These are phyloP conservation scores for Sclerurus mexicanus DNA, from an alignment of 2,113 vertebrate genomes.

Conservation along the genomic window DNA sequence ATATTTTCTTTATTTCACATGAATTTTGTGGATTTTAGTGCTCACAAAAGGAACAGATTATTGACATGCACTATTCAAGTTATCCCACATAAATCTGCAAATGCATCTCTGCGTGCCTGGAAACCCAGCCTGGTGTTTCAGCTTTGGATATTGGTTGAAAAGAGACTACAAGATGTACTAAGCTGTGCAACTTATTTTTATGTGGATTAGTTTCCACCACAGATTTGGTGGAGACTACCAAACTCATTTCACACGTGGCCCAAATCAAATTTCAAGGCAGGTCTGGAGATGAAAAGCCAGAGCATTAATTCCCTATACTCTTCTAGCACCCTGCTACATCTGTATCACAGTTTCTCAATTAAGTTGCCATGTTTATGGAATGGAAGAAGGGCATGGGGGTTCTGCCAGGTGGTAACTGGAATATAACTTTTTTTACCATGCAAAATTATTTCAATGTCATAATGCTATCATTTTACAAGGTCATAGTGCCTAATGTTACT, in stretches of 20 bases:
- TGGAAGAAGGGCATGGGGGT: slow-evolving; percentile 20
- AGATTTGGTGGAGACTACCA: not conserved
- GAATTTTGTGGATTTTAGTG: not conserved
- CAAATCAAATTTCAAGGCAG: slow-evolving; percentile 9
- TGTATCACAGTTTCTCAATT: slow-evolving; percentile 35
- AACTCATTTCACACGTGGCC: slow-evolving; percentile 18
- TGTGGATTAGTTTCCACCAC: not conserved
- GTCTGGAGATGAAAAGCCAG: not conserved
- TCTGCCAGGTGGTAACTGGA: slow-evolving; percentile 30
- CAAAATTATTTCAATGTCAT: slow-evolving; percentile 53
- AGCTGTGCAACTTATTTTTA: not conserved
- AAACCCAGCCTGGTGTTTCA: not conserved
- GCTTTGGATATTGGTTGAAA: not conserved
- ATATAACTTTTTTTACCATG: slow-evolving; percentile 5
- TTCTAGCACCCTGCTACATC: not conserved
- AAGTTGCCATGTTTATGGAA: slow-evolving; percentile 41
- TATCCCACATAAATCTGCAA: slow-evolving; percentile 5
- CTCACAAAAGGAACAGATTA: slow-evolving; percentile 25
- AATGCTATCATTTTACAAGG: slow-evolving; percentile 36
- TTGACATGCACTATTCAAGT: not conserved
- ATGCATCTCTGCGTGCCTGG: not conserved
- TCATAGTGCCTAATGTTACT: not conserved
- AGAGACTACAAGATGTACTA: not conserved
- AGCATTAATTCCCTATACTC: not conserved
- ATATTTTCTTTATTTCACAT: not conserved